These are phyloP conservation scores for Leptinotarsa haldemani DNA, from an alignment of 2,888 invertebrate genomes.

Conservation along the genomic window DNA sequence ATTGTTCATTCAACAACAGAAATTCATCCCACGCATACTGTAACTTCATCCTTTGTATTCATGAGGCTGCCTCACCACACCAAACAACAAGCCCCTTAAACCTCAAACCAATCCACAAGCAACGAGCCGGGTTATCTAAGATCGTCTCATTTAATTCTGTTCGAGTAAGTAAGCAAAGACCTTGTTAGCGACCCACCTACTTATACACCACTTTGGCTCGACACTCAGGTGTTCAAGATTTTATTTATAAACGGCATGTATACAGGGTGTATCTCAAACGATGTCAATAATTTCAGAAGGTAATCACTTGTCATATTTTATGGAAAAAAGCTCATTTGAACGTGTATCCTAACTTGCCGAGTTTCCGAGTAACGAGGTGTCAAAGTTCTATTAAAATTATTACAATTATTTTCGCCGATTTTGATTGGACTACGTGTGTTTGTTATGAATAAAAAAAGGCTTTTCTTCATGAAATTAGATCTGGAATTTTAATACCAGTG, in stretches of 20 bases:
- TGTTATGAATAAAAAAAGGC: too few species aligned
- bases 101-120: constrained; percentile 14
- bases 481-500: too few species aligned
- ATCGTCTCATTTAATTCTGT: constrained; percentile 45
- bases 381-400: too few species aligned
- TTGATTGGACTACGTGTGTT: too few species aligned
- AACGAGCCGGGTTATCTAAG: constrained; percentile 37
- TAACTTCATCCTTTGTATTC: constrained; percentile 10
- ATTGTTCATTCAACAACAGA: neutral
- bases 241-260: neutral
- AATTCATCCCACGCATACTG: constrained; percentile 3
- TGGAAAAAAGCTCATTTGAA: too few species aligned
- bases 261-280: too few species aligned
- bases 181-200: constrained; percentile 45
- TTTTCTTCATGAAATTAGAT: too few species aligned
- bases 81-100: constrained; percentile 7
- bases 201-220: constrained; percentile 37
- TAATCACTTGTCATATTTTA: too few species aligned
- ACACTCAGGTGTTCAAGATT: constrained; percentile 38
- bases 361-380: too few species aligned
- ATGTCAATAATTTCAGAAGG: too few species aligned
- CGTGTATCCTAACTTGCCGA: too few species aligned
- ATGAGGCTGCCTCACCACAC: neutral
- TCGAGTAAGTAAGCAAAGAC: constrained; percentile 35
- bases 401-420: too few species aligned